A percentile compares a stretch with the other conserved stretches of the same genome.
These are phyloP conservation scores for Lonchura striata DNA, from an alignment of 2,113 vertebrate genomes.

Conservation along the genomic window DNA sequence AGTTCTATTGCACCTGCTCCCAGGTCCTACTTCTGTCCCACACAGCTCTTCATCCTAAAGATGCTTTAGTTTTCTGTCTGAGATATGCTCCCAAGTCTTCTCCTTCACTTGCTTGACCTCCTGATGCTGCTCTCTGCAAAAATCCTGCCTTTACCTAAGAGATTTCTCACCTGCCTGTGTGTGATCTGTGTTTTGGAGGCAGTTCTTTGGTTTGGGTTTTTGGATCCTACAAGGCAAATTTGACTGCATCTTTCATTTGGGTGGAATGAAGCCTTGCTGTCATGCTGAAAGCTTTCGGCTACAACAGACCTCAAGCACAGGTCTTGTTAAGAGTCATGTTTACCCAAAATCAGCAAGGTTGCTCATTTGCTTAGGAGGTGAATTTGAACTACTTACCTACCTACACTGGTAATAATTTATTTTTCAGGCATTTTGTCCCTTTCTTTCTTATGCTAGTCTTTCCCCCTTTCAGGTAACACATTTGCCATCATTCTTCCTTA, in stretches of 20 bases:
- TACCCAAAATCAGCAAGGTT: not conserved
- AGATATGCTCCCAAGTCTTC: not conserved
- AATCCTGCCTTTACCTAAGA: not conserved
- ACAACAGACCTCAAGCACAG: not conserved
- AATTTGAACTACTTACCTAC: not conserved
- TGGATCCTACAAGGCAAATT: not conserved
- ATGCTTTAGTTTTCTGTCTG: not conserved
- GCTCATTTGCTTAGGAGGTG: not conserved
- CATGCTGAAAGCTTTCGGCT: not conserved
- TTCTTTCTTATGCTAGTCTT: not conserved
- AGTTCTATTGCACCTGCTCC: not conserved
- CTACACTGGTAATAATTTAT: not conserved
- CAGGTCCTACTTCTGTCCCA: not conserved
- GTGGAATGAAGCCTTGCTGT: not conserved
- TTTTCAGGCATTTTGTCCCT: not conserved
- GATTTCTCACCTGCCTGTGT: not conserved
- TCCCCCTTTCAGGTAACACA: not conserved
- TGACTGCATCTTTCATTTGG: accelerated
- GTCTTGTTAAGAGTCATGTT: not conserved
- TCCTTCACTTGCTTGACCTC: not conserved
- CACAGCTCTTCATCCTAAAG: not conserved
- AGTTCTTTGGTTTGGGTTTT: not conserved
- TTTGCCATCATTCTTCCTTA: not conserved
- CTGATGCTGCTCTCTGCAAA: not conserved
- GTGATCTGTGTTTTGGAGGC: not conserved